phyloP scores from a whole-genome alignment of 53 echinoderm and acorn worm genomes.

The Astropecten irregularis region DNA sequence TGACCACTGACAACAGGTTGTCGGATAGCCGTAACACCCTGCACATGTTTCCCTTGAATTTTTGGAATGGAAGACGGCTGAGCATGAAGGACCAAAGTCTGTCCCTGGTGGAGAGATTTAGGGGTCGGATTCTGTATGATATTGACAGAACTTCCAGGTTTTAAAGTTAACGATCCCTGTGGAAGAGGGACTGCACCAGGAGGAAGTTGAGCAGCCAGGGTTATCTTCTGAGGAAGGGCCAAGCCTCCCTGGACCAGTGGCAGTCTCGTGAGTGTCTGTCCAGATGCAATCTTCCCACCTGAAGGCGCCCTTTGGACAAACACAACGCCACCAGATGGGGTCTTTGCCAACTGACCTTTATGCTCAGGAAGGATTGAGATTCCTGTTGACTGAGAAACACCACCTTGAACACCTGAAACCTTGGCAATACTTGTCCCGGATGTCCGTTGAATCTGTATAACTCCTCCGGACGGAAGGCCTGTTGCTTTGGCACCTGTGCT shows the following conservation, averaged over 20 bases:
- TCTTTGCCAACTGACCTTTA: constrained; percentile 81
- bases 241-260: constrained; percentile 51
- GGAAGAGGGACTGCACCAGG: constrained; percentile 41
- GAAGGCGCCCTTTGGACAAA: constrained; percentile 82
- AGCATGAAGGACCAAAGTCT: constrained; percentile 33
- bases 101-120: constrained; percentile 43
- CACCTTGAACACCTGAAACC: constrained; percentile 68
- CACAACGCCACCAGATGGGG: constrained; percentile 89
- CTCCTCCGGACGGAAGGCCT: constrained; percentile 66
- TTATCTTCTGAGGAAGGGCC: constrained; percentile 65
- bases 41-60: constrained; percentile 18
- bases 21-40: constrained; percentile 51
- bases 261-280: constrained; percentile 76
- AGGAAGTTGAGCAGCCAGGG: constrained; percentile 63
- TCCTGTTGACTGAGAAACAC: constrained; percentile 56
- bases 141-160: constrained; percentile 67
- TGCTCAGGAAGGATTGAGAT: constrained; percentile 87
- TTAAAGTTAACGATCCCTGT: constrained; percentile 55
- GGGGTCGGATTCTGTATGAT: constrained; percentile 55
- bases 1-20: constrained; percentile 32
- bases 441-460: constrained; percentile 83
- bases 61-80: constrained; percentile 45
- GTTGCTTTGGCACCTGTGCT: constrained; percentile 53
- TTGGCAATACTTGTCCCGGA: constrained; percentile 68
- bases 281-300: constrained; percentile 61